Evolutionary conservation across 2,113 vertebrate genomes (phyloP), one percentile per base, ranked within the genome.

Genomic region (Gallinago jamesoni): DNA sequence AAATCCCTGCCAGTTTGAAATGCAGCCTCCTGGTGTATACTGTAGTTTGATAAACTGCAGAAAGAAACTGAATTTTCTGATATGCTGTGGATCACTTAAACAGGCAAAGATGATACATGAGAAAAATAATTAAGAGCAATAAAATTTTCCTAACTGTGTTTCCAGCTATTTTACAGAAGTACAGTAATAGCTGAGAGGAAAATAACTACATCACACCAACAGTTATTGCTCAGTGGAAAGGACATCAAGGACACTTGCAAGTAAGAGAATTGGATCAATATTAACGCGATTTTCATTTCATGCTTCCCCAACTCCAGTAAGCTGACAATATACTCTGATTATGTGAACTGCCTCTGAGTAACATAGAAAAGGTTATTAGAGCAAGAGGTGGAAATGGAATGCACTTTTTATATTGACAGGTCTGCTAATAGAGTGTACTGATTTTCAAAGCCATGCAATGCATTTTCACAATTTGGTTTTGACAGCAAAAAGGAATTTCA

Each of bases 201-300:
- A 97, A 98, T 94, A 96, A 96, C 97, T 96, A 91, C 96, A 97
- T 94, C 96, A 98, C 96, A 98, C 97, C 97, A 93, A 97, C 97
- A 98, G 98, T 96, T 98, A 98, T 93, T 96, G 95, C 94, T 97
- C 95, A 91, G 95, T 90, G 87, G 94, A 95, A 98, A 98, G 98
- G 98, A 98, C 98, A 98, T 97, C 98, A 98, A 99, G 99, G 99
- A 99, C 99, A 99, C 98, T 98, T 96, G 96, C 98, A 98, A 99
- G 99, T 98, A 98, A 98, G 99, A 99, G 98, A 99, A 98, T 96
- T 98, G 98, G 99, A 99, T 99, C 99, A 99, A 99, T 99, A 99
- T 99, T 99, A 99, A 99, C 98, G 98, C 97, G 98, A 98, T 99
- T 99, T 99, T 99, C 99, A 99, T 99, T 99, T 99, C 99, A 99